Percentiles rank a stretch among this genome's conserved stretches.
Conservation (phyloP, 2,888 invertebrate genomes). For the Papilio gigon region DNA sequence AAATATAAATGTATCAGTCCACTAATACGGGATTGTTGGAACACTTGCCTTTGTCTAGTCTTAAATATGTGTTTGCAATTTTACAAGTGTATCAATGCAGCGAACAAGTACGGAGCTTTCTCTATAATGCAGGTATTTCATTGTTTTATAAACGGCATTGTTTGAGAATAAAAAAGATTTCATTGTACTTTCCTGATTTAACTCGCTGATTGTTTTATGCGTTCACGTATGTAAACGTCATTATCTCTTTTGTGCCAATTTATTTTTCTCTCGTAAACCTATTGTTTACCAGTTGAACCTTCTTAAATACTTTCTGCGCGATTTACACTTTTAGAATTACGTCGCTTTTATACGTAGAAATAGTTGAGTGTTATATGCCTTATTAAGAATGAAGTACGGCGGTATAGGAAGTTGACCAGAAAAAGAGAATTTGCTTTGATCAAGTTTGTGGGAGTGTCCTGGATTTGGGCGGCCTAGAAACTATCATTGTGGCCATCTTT, state of each 20-base stretch:
- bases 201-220: constrained; percentile 29
- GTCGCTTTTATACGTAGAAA: neutral
- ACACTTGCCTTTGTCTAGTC: neutral
- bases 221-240: constrained; percentile 19
- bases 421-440: too few species aligned
- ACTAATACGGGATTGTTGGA: constrained; percentile 16
- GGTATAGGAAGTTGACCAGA: too few species aligned
- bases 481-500: too few species aligned
- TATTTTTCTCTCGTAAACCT: constrained; percentile 37
- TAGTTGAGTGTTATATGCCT: constrained; percentile 6
- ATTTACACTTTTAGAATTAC: constrained; percentile 9
- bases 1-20: constrained; percentile 42
- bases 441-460: too few species aligned
- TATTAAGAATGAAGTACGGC: too few species aligned
- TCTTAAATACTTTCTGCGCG: neutral
- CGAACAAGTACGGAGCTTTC: constrained; percentile 57
- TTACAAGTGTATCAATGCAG: constrained; percentile 30
- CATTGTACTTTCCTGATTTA: constrained; percentile 45
- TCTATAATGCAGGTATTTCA: constrained; percentile 59
- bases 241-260: constrained; percentile 29
- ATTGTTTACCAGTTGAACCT: constrained; percentile 25
- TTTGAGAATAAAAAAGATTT: constrained; percentile 59
- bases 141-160: constrained; percentile 66
- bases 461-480: too few species aligned
- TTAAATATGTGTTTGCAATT: constrained; percentile 36